Percentiles rank a stretch among this genome's conserved stretches.
Evolutionary conservation across 64 coral and sea anemone species (phyloP).

Genomic region (Trachythela sp.): DNA sequence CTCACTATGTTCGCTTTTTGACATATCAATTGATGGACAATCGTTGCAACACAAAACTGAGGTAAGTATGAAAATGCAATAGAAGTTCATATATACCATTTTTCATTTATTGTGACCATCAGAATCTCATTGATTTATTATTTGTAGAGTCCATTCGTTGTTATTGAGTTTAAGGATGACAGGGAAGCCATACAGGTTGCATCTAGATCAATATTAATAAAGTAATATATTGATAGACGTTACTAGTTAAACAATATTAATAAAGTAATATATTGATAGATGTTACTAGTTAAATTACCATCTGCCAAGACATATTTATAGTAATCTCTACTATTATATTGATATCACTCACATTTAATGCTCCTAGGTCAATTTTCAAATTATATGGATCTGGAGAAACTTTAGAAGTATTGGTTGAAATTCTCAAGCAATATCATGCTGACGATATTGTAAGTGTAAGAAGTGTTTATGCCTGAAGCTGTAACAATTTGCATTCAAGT

Average conservation of each 20-base stretch:
- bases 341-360: neutral
- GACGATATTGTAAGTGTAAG: conserved; percentile 46
- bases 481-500: too few relatives aligned
- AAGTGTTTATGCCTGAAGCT: neutral
- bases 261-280: too few relatives aligned
- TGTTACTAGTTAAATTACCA: too few relatives aligned
- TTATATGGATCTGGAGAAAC: conserved; percentile 53
- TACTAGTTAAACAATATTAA: too few relatives aligned
- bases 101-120: too few relatives aligned
- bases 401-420: conserved; percentile 32
- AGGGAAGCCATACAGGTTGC: conserved; percentile 15
- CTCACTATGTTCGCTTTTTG: neutral
- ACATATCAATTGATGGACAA: neutral
- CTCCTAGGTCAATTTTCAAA: conserved; percentile 59
- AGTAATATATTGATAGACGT: conserved; percentile 28
- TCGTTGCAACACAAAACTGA: neutral
- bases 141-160: conserved; percentile 27
- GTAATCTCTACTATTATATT: too few relatives aligned
- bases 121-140: neutral
- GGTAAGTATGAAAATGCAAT: neutral
- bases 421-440: conserved; percentile 44
- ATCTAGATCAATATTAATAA: conserved; percentile 52
- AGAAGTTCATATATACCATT: too few relatives aligned
- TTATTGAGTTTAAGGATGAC: conserved; percentile 22
- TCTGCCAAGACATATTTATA: too few relatives aligned